Conservation (phyloP, 2,113 vertebrate genomes). For the Damaliscus lunatus region DNA sequence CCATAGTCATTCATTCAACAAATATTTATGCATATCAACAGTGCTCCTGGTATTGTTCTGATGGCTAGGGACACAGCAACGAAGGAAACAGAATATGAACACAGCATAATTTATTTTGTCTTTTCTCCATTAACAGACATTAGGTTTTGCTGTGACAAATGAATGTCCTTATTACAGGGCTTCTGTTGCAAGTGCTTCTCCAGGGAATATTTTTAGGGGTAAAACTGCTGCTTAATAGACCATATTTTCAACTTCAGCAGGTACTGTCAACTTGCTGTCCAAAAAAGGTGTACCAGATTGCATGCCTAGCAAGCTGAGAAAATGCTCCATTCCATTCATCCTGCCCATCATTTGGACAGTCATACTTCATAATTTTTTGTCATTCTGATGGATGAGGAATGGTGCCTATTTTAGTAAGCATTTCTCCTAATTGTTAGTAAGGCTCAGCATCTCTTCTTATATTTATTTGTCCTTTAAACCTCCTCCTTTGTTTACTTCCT, state of each 20-base stretch:
- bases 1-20: neutral
- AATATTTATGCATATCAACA: neutral
- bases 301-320: neutral
- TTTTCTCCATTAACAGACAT: neutral
- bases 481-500: neutral
- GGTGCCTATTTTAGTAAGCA: neutral
- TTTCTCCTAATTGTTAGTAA: constrained; percentile 10
- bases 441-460: neutral
- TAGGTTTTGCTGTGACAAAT: neutral
- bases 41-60: neutral
- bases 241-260: neutral
- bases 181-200: neutral
- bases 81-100: neutral
- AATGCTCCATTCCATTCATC: neutral
- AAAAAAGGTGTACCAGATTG: neutral
- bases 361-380: neutral
- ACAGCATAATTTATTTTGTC: neutral
- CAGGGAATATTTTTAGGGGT: neutral
- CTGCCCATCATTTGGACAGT: neutral
- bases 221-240: neutral
- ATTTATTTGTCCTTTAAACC: constrained; percentile 31
- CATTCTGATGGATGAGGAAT: neutral
- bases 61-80: neutral
- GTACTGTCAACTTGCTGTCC: neutral
- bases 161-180: neutral